phyloP scores from a whole-genome alignment of 2,888 invertebrate species.

The Desoria tigrina region DNA sequence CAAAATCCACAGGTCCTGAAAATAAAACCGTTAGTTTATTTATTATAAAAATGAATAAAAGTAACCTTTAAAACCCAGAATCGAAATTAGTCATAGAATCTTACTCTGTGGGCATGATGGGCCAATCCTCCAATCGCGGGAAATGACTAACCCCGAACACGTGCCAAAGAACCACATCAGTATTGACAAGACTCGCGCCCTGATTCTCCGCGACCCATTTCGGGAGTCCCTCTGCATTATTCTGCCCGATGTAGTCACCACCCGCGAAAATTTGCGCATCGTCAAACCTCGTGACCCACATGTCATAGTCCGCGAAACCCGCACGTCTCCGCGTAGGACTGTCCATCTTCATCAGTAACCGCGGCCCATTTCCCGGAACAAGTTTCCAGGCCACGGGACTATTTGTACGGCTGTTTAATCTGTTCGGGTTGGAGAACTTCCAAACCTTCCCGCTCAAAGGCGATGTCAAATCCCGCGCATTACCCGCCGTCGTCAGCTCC shows the following conservation, averaged over 20 bases:
- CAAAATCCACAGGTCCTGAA: constrained; percentile 25
- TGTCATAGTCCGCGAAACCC: constrained; percentile 32
- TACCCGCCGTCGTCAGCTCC: constrained; percentile 14
- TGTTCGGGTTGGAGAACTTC: constrained; percentile 23
- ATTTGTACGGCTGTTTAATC: constrained; percentile 17
- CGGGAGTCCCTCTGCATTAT: constrained; percentile 21
- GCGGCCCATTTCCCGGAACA: constrained; percentile 15
- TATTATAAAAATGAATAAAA: neutral
- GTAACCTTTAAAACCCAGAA: too few relatives aligned
- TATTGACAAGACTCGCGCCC: constrained; percentile 14
- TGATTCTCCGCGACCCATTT: constrained; percentile 14
- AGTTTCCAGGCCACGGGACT: constrained; percentile 32
- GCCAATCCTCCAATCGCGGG: constrained; percentile 36
- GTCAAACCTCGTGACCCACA: constrained; percentile 37
- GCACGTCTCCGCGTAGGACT: constrained; percentile 30
- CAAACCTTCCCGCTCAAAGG: constrained; percentile 22
- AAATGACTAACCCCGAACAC: constrained; percentile 27
- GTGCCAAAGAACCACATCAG: constrained; percentile 31
- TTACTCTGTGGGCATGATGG: constrained; percentile 45
- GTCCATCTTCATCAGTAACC: constrained; percentile 21
- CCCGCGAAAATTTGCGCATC: constrained; percentile 38
- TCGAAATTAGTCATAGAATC: too few relatives aligned
- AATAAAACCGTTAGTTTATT: neutral
- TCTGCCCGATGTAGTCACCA: constrained; percentile 26
- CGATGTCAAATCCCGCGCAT: constrained; percentile 21